Evolutionary conservation across 2,113 vertebrate genomes (phyloP).

Genomic region (Mustelus asterias): DNA sequence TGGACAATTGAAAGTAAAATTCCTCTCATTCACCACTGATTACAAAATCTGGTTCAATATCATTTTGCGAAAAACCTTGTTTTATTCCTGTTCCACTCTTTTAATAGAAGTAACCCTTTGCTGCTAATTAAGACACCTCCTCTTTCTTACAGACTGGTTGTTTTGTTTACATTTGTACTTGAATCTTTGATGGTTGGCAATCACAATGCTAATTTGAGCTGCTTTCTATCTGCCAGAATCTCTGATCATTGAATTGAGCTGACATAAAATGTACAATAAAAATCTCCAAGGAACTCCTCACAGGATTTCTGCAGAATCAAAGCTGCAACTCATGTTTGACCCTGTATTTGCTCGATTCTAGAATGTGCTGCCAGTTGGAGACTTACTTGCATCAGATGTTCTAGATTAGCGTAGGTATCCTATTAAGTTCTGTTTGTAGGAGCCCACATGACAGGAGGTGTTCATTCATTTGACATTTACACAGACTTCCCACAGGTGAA

Average conservation of each 20-base stretch:
- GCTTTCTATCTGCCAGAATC: not conserved
- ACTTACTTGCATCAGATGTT: slow-evolving; percentile 38
- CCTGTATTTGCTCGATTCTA: slow-evolving; percentile 41
- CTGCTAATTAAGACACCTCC: not conserved
- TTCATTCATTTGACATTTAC: not conserved
- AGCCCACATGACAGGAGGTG: not conserved
- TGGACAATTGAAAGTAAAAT: not conserved
- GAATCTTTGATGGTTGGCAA: not conserved
- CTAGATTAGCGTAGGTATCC: not conserved
- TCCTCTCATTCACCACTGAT: not conserved
- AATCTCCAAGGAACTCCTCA: slow-evolving; percentile 36
- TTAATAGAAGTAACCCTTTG: not conserved
- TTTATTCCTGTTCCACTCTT: not conserved
- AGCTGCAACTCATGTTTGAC: slow-evolving; percentile 40
- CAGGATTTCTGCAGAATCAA: slow-evolving; percentile 38
- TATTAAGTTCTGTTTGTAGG: not conserved
- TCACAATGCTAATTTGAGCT: slow-evolving; percentile 28
- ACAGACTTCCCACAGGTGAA: not conserved
- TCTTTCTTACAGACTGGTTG: not conserved
- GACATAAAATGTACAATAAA: not conserved
- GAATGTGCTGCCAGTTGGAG: slow-evolving; percentile 11
- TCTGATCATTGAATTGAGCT: not conserved
- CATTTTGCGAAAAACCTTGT: not conserved
- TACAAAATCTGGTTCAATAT: not conserved
- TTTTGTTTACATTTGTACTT: not conserved